Evolutionary conservation across 2,888 invertebrate genomes (phyloP).

Genomic region (Abscondita cerata): DNA sequence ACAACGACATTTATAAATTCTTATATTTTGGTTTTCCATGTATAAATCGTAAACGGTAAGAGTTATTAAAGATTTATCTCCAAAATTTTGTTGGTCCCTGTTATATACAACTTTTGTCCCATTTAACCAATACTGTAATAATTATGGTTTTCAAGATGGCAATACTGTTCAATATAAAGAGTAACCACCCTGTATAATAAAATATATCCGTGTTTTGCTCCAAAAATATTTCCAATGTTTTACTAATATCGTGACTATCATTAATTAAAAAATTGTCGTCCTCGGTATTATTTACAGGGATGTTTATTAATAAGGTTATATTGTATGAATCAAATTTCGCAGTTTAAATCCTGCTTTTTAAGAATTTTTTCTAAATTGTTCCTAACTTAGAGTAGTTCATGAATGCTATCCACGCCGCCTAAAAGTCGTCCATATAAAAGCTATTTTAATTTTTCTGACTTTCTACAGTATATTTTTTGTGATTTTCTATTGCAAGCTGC

Average conservation of each 20-base stretch:
- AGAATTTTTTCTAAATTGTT: not conserved
- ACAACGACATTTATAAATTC: too few relatives aligned
- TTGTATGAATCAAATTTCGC: not conserved
- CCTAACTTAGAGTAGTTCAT: not conserved
- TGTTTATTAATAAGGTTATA: too few relatives aligned
- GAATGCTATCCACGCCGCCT: not conserved
- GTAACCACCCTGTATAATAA: not conserved
- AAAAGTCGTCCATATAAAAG: not conserved
- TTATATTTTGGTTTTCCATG: too few relatives aligned
- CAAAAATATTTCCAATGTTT: not conserved
- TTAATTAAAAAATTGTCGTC: too few relatives aligned
- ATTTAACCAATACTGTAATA: too few relatives aligned
- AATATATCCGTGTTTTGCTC: not conserved
- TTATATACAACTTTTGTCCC: too few relatives aligned
- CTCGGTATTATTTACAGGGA: too few relatives aligned
- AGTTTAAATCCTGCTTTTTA: not conserved
- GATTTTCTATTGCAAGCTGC: not conserved
- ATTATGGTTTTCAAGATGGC: too few relatives aligned
- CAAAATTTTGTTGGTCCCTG: too few relatives aligned
- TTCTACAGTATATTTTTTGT: not conserved
- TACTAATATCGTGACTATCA: not conserved
- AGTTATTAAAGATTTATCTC: too few relatives aligned
- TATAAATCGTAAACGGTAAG: too few relatives aligned
- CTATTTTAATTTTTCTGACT: not conserved
- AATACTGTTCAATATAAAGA: too few relatives aligned